phyloP scores from a whole-genome alignment of 2,797 vertebrate species.

The Galago senegalensis region DNA sequence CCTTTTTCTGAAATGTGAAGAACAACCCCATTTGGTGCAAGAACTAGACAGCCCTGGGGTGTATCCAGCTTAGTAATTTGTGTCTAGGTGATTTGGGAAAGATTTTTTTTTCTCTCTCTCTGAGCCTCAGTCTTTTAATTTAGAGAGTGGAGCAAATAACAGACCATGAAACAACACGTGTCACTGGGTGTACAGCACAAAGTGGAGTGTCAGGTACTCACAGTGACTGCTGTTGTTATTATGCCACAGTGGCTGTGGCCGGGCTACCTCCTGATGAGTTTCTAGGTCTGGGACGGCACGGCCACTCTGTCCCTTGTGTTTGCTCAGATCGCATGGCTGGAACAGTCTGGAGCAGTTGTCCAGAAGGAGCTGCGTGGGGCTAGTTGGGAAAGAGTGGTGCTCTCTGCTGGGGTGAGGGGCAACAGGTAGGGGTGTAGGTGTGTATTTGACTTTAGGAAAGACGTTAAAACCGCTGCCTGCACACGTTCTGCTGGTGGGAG shows the following conservation, averaged over 20 bases:
- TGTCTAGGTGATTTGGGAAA: neutral
- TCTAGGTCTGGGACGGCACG: fast-evolving
- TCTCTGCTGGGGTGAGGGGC: neutral
- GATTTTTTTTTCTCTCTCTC: neutral
- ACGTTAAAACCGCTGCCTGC: fast-evolving
- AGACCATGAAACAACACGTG: fast-evolving
- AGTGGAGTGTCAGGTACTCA: fast-evolving
- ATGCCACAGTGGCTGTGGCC: fast-evolving
- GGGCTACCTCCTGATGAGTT: fast-evolving
- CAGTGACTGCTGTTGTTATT: fast-evolving
- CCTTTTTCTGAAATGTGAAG: neutral
- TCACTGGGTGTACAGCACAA: fast-evolving
- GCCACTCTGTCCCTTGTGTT: too few species aligned
- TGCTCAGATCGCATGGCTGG: neutral
- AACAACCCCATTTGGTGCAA: neutral
- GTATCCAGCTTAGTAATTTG: too few species aligned
- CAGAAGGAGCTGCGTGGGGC: fast-evolving
- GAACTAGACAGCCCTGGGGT: neutral
- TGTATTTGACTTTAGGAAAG: fast-evolving
- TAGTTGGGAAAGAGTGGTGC: fast-evolving
- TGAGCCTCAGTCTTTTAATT: neutral
- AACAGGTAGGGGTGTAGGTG: fast-evolving
- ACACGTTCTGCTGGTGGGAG: neutral
- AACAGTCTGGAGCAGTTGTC: neutral
- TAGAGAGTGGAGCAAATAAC: neutral